Evolutionary conservation across 2,888 invertebrate species (phyloP).

Genomic region (Agrochola lota): DNA sequence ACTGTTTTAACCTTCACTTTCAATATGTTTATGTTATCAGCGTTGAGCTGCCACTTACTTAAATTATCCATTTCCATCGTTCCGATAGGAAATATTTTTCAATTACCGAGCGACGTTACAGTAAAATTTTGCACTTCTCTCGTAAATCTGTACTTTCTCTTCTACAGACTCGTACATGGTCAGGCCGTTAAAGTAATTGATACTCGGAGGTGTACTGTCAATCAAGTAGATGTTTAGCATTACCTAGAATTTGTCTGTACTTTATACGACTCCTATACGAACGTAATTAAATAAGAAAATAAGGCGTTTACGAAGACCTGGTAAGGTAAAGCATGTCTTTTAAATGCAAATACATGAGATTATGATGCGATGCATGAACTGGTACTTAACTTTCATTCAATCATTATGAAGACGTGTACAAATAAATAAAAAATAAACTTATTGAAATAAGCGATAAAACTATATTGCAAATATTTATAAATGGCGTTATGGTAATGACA

Average conservation of each 20-base stretch:
- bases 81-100: conserved; percentile 56
- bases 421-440: too few species aligned
- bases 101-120: conserved; percentile 56
- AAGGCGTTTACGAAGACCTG: conserved; percentile 29
- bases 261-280: conserved; percentile 41
- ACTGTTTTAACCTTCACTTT: background rate
- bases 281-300: conserved; percentile 50
- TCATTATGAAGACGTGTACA: background rate
- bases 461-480: conserved; percentile 1
- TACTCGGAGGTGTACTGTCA: conserved; percentile 71
- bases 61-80: conserved; percentile 36
- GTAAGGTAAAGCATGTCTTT: conserved; percentile 23
- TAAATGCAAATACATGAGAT: conserved; percentile 22
- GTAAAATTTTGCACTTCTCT: conserved; percentile 67
- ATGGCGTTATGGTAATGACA: background rate
- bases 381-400: conserved; percentile 5
- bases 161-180: conserved; percentile 62
- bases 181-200: conserved; percentile 72
- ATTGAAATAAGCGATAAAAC: background rate
- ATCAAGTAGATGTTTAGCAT: conserved; percentile 70
- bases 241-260: conserved; percentile 60
- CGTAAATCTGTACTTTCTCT: conserved; percentile 70
- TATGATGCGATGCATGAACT: conserved; percentile 6
- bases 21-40: conserved; percentile 17
- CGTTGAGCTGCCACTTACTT: conserved; percentile 15